Percentiles rank a stretch among this genome's conserved stretches.
Conservation (phyloP, 2,888 invertebrate species). For the Epirrhoe tristata region DNA sequence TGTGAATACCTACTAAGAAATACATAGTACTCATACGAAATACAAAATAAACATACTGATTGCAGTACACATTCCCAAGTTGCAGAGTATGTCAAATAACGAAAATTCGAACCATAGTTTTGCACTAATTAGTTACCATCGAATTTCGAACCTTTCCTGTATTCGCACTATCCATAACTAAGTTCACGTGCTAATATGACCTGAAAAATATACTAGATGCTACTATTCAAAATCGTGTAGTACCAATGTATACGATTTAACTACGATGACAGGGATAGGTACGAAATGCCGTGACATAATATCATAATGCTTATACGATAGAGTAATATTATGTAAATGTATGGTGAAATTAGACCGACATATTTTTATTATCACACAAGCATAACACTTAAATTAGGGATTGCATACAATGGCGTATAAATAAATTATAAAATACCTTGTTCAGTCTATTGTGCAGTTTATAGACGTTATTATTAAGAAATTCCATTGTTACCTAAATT, state of each 20-base stretch:
- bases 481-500: conserved; percentile 1
- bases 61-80: too few relatives aligned
- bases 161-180: too few relatives aligned
- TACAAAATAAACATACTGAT: too few relatives aligned
- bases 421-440: background rate
- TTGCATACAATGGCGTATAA: background rate
- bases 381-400: conserved; percentile 10
- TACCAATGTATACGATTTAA: background rate
- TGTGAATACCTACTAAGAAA: too few relatives aligned
- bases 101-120: too few relatives aligned
- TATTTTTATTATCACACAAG: conserved; percentile 17
- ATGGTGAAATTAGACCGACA: conserved; percentile 25
- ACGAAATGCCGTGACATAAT: background rate
- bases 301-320: background rate
- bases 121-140: too few relatives aligned
- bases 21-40: too few relatives aligned
- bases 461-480: background rate
- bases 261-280: background rate
- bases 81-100: too few relatives aligned
- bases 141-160: too few relatives aligned
- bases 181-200: too few relatives aligned
- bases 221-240: too few relatives aligned
- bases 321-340: background rate
- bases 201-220: too few relatives aligned
- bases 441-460: background rate